Evolutionary conservation across 2,888 invertebrate genomes (phyloP).

Genomic region (Drosophila infuscata): DNA sequence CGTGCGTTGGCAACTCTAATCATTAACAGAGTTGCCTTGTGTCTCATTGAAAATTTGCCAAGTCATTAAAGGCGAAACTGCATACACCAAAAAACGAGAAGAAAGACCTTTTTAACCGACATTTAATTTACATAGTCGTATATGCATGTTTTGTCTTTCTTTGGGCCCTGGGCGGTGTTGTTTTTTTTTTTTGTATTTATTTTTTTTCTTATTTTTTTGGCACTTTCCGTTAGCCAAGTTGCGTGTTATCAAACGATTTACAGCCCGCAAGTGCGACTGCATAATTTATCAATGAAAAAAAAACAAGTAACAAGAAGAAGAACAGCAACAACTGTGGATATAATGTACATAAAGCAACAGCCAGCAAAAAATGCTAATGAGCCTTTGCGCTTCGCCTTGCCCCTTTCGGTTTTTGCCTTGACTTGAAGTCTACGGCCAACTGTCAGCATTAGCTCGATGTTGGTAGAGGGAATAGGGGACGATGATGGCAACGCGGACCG

Average conservation of each 20-base stretch:
- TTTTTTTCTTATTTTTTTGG: conserved; percentile 49
- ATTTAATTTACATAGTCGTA: conserved; percentile 59
- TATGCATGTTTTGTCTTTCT: conserved; percentile 21
- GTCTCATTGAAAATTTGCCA: conserved; percentile 19
- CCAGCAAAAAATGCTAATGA: conserved; percentile 75
- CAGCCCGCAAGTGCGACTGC: conserved; percentile 78
- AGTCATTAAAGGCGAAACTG: conserved; percentile 2
- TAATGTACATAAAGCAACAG: conserved; percentile 69
- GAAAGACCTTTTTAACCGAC: conserved; percentile 39
- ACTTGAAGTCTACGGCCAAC: conserved; percentile 64
- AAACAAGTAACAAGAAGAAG: conserved; percentile 24
- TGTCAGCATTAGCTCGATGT: conserved; percentile 49
- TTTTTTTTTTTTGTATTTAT: conserved; percentile 8
- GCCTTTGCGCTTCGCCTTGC: conserved; percentile 30
- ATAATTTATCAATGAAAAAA: conserved; percentile 76
- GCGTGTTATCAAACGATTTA: conserved; percentile 79
- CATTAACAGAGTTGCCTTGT: conserved; percentile 11
- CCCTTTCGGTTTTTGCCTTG: not conserved
- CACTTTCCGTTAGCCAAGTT: conserved; percentile 75
- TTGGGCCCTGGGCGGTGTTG: conserved; percentile 3
- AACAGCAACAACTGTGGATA: conserved; percentile 45
- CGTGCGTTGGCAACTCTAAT: conserved; percentile 6
- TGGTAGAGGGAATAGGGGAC: not conserved
- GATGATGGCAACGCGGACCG: not conserved
- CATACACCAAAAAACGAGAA: conserved; percentile 14